These are phyloP conservation scores for Leptinotarsa lineolata DNA, from an alignment of 1,140 invertebrate species.

Conservation along the genomic window DNA sequence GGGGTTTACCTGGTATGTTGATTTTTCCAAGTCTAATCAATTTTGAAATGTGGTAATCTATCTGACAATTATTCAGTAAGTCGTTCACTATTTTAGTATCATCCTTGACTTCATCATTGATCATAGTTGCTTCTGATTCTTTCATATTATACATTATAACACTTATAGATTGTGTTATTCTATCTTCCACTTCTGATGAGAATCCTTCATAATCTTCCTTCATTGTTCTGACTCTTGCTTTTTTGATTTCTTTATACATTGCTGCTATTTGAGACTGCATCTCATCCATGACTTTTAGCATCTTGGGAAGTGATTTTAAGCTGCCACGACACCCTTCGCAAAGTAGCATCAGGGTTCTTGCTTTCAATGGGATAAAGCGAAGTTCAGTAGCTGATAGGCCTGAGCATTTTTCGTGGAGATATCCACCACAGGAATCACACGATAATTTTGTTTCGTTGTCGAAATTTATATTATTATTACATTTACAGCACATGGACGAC, in stretches of 20 bases:
- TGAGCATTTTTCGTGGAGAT: constrained; percentile 5
- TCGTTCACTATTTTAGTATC: background rate
- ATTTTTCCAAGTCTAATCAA: background rate
- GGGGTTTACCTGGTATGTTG: background rate
- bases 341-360: background rate
- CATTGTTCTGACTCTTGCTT: background rate
- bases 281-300: background rate
- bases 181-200: background rate
- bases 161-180: background rate
- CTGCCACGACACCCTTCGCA: background rate
- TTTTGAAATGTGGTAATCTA: background rate
- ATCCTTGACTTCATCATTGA: background rate
- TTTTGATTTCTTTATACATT: background rate
- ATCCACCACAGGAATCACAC: background rate
- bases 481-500: background rate
- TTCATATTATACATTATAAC: background rate
- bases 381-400: constrained; percentile 7
- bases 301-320: background rate
- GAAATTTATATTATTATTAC: background rate
- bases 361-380: background rate
- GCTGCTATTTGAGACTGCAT: background rate
- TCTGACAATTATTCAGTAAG: background rate
- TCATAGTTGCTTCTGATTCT: background rate
- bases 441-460: background rate
- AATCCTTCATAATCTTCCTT: background rate